Evolutionary conservation across 2,797 vertebrate genomes (phyloP).

Genomic region (Apogon hyalosoma): DNA sequence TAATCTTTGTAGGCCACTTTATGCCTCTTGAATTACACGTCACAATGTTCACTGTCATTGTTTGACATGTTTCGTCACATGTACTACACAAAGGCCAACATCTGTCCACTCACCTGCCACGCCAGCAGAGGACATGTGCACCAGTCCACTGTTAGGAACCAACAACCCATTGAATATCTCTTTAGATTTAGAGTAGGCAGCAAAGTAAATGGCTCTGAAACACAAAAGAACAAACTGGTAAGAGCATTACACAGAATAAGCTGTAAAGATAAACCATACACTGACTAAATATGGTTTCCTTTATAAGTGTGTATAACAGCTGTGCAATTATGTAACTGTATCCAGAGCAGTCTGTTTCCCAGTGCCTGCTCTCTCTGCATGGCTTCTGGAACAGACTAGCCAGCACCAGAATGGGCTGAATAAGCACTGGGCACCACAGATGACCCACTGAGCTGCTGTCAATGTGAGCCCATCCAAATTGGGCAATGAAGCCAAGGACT

Average conservation of each 20-base stretch:
- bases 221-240: not conserved
- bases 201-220: conserved; percentile 97
- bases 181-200: conserved; percentile 96
- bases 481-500: conserved; percentile 14
- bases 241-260: not conserved
- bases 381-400: conserved; percentile 73
- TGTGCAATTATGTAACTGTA: conserved; percentile 46
- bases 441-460: conserved; percentile 46
- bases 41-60: not conserved
- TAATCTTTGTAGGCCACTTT: too few species aligned
- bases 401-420: conserved; percentile 73
- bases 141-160: conserved; percentile 92
- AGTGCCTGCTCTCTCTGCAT: conserved; percentile 41
- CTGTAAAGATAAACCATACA: conserved; percentile 9
- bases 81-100: not conserved
- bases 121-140: conserved; percentile 95
- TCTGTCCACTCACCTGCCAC: conserved; percentile 88
- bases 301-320: conserved; percentile 29
- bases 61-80: not conserved
- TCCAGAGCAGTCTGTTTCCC: conserved; percentile 65
- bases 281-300: conserved; percentile 3
- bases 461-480: conserved; percentile 48
- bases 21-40: not conserved
- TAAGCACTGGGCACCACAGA: conserved; percentile 68
- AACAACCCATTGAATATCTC: conserved; percentile 93